These are phyloP conservation scores for Montipora foliosa DNA, from an alignment of 64 coral and sea anemone genomes.

Conservation along the genomic window DNA sequence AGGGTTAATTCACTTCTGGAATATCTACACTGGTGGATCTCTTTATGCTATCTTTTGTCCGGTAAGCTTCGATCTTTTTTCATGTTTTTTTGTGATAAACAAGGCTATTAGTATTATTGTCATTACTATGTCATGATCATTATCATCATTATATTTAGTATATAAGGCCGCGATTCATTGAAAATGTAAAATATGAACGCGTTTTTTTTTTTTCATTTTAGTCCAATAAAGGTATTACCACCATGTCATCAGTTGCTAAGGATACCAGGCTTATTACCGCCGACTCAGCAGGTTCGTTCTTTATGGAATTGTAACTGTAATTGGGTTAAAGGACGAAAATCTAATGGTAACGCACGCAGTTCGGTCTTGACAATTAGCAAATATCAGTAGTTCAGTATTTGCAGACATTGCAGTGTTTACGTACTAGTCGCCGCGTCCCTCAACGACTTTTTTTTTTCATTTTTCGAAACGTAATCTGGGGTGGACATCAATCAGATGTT, in stretches of 20 bases:
- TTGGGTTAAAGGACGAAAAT: too few species aligned
- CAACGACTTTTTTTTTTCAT: too few species aligned
- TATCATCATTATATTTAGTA: too few species aligned
- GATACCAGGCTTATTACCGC: slow-evolving; percentile 89
- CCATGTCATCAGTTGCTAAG: slow-evolving; percentile 81
- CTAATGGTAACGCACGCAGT: too few species aligned
- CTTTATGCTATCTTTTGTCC: slow-evolving; percentile 79
- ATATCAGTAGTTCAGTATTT: too few species aligned
- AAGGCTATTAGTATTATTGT: too few species aligned
- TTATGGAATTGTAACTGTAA: not conserved
- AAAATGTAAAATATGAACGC: not conserved
- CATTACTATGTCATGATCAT: too few species aligned
- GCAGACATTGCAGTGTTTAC: too few species aligned
- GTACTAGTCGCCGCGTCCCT: too few species aligned
- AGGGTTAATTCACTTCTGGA: slow-evolving; percentile 99
- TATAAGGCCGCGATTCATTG: not conserved
- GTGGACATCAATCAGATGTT: too few species aligned
- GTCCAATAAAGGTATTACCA: slow-evolving; percentile 71
- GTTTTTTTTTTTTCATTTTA: not conserved
- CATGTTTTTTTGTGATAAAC: not conserved
- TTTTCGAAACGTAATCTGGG: too few species aligned
- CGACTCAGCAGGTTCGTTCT: slow-evolving; percentile 83
- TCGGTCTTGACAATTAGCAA: too few species aligned
- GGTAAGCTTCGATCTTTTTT: slow-evolving; percentile 47
- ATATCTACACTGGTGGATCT: slow-evolving; percentile 92